Base-by-base conservation (phyloP, 1,140 invertebrate genomes). In the Camponotus vicinus region DNA sequence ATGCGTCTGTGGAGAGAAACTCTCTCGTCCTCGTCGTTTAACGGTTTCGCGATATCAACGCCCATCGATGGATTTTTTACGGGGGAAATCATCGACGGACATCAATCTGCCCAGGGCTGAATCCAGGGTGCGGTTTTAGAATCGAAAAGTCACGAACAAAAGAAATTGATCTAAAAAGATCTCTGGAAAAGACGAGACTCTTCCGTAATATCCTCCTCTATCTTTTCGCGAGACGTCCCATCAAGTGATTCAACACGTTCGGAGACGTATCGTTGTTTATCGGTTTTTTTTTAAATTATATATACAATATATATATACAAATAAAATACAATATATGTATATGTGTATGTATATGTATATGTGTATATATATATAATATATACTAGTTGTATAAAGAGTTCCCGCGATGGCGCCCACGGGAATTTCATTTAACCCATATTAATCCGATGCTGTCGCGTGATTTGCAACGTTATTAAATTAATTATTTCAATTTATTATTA, bases 301-400 rank as follows among this genome's bases (percentile, higher is more conserved):
- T 82, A 82, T 37, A 82, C 66, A 80, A 73, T 71, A 82, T 82
- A 71, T 82, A 71, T 73, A 73, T 66, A 73, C 52, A 82, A 45
- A 69, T 80, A 82, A 73, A 82, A 69, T 52, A 82, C 34, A 32
- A 9, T 45, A 45, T 45, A 4, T 40, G n/a, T 52, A 49, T 45
- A 57, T 82, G 40, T 79, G 40, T 82, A 18, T 82, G 8, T 42
- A 42, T 42, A 3, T 37, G 18, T 49, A 45, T 45, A 55, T 80
- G 37, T 79, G 40, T 80, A 18, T 82, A 71, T 80, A 71, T 82
- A 82, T 71, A 82, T 82, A 52, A 59, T 49, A 71, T 82, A 73
- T 83, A 49, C 40, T 75, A 61, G 55, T 61, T 45, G 21, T 5
- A 15, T 45, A 45, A 52, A 52, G 49, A 52, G 21, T 70, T 8